Base-by-base conservation (phyloP, 2,797 vertebrate species). In the Malurus leucopterus region DNA sequence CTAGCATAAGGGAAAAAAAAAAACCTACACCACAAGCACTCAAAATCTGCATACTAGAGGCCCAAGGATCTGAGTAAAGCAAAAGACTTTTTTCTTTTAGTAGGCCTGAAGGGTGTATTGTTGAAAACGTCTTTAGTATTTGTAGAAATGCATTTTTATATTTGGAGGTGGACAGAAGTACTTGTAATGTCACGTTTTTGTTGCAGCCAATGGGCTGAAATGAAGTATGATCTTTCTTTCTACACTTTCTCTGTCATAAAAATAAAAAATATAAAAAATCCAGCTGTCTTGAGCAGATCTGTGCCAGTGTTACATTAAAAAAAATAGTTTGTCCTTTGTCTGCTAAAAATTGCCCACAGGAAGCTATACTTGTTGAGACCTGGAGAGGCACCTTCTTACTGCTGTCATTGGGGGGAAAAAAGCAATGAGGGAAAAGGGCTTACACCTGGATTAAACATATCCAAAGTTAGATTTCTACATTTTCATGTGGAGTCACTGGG, bases 111-210 rank as follows among this genome's bases (percentile, higher is more conserved):
- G 6, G 9, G 3, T 57, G 36, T 54, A 55, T 61, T 34, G 12
- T 14, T 54, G 22, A 44, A 84, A 55, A 27, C 0, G 0, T 13
- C 24, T 59, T 17, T 26, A 23, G 9, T n/a, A 4, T 34, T 36
- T 58, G 13, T 38, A 71, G 72, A 87, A 82, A n/a, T 23, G 3
- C 3, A 12, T 18, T 34, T 26, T 26, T 24, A 11, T 50, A 13
- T 76, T 36, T 75, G 36, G 16, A 84, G 6, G 36, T 72, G 21
- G 20, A 19, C 22, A n/a, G 36, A 3, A 59, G 26, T 46, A 15
- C 50, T 59, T 67, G 3, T 22, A 65, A 47, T 7, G 3, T 8
- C 11, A 21, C 4, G 32, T 65, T 38, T 19, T 64, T 7, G 2
- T 43, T 65, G 15, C 9, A 88, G 16, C 14, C 68, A 74, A 20